Evolutionary conservation across 2,113 vertebrate species (phyloP), one percentile per base, ranked within the genome.

Genomic region (Tupaia chinensis): DNA sequence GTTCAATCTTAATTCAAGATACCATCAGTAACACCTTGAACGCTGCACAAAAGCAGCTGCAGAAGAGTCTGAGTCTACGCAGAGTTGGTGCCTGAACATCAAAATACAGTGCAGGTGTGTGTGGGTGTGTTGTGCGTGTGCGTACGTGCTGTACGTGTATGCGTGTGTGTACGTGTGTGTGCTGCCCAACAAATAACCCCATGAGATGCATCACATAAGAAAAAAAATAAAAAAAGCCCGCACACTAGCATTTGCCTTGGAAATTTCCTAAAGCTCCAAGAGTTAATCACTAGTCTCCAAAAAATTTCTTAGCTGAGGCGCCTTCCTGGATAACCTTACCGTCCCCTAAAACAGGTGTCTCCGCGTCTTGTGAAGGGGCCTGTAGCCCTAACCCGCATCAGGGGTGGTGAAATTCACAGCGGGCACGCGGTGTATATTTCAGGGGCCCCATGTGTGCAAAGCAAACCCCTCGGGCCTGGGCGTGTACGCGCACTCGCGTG

Each of bases 111-210:
- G 89, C 94, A 94, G 93, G 87, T 95, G 92, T 94, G 61, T 60
- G 69, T 19, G 69, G 44, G 72, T 32, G 19, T 4, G 25, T 76
- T 25, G 83, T 87, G 91, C 27, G 84, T 92, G 95, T 94, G 84
- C 56, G 73, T 91, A 89, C 89, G 96, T 96, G 96, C 69, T 73
- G 78, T 84, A 74, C 91, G 94, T 94, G 86, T 92, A 89, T 78
- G 61, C 78, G 56, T 65, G 90, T 91, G 79, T 87, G 80, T 20
- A n/a, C 69, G 83, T 79, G 88, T 72, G 77, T 87, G 60, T 74
- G 72, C 29, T 9, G 89, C 81, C 74, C 82, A 87, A 32, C 66
- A 54, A 80, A 92, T n/a, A 70, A 56, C 29, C 77, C 89, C 79
- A 22, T 76, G 73, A 89, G 74, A 27, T 7, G 34, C 90, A 22